Conservation (phyloP, 2,113 vertebrate species). For the Plecturocebus donacophilus region DNA sequence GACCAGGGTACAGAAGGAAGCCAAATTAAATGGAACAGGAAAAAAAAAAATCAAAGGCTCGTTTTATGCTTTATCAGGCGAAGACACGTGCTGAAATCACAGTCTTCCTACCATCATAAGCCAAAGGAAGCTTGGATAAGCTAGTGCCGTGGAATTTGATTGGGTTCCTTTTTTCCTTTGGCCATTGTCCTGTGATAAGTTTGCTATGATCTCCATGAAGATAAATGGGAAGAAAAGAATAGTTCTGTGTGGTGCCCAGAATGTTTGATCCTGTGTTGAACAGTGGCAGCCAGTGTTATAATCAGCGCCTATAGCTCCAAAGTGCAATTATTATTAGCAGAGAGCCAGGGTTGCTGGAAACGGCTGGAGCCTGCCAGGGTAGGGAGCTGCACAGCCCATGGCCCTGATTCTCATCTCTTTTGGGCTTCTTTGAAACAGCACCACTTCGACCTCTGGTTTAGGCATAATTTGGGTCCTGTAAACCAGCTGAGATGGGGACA, state of each 20-base stretch:
- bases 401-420: neutral
- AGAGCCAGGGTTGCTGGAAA: neutral
- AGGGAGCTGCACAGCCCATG: neutral
- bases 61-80: neutral
- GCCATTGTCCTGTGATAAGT: neutral
- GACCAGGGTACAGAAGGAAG: neutral
- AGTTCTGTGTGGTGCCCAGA: neutral
- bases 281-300: accelerated
- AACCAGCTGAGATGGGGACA: neutral
- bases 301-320: neutral
- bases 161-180: neutral
- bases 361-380: neutral
- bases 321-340: neutral
- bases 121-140: neutral
- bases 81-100: neutral
- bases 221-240: neutral
- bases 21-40: neutral
- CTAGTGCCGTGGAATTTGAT: neutral
- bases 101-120: neutral
- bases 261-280: neutral
- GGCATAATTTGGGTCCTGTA: neutral
- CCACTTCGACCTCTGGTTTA: neutral
- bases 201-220: neutral
- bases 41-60: neutral
- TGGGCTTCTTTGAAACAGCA: neutral